Conservation (phyloP, 2,888 invertebrate genomes). For the Noctua comes region DNA sequence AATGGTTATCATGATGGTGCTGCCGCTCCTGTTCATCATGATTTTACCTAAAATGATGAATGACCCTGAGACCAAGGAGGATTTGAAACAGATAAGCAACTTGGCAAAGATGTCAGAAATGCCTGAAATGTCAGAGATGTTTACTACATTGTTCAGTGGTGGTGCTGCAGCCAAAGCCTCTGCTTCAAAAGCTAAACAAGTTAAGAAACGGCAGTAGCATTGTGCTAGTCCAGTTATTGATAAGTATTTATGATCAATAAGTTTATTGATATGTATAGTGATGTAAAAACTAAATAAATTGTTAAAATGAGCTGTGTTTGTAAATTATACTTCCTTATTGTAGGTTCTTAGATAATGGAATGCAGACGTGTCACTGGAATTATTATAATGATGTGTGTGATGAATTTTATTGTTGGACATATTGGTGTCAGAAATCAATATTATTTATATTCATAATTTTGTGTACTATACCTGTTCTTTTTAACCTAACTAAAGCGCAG, state of each 20-base stretch:
- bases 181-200: conserved; percentile 84
- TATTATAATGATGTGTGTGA: neutral
- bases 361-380: conserved; percentile 12
- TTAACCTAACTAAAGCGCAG: neutral
- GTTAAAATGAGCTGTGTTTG: conserved; percentile 55
- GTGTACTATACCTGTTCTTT: neutral
- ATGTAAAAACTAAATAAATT: conserved; percentile 66
- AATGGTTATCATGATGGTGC: conserved; percentile 99
- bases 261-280: conserved; percentile 69
- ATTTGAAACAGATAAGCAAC: conserved; percentile 97
- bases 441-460: neutral
- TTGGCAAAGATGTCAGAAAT: conserved; percentile 95
- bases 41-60: conserved; percentile 99
- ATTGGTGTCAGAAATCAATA: neutral
- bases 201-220: conserved; percentile 85
- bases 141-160: conserved; percentile 96
- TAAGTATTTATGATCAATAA: conserved; percentile 74
- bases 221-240: conserved; percentile 58
- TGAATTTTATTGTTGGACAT: neutral
- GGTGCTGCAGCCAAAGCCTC: conserved; percentile 89
- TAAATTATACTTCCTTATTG: conserved; percentile 46
- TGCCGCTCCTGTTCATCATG: conserved; percentile 97
- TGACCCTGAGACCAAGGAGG: conserved; percentile 99
- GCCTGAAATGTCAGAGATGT: conserved; percentile 98
- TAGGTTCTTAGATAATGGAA: conserved; percentile 8